Percentiles rank a stretch among this genome's conserved stretches.
Evolutionary conservation across 2,888 invertebrate species (phyloP).

Genomic region (Meandrusa payeni): DNA sequence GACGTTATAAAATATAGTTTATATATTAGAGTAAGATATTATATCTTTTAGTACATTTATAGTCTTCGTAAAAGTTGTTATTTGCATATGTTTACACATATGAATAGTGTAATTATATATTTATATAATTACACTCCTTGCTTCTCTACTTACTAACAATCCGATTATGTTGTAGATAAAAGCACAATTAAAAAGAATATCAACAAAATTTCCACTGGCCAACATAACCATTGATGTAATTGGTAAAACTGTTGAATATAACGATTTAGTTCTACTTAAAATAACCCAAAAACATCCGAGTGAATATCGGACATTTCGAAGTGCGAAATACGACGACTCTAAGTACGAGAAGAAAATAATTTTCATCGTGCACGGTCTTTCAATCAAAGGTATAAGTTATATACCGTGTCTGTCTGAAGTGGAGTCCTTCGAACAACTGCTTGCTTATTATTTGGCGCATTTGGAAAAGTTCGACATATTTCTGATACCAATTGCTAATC

Average conservation of each 20-base stretch:
- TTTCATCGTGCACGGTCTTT: slow-evolving; percentile 63
- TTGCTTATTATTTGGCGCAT: slow-evolving; percentile 49
- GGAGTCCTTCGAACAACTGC: slow-evolving; percentile 35
- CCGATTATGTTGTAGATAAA: slow-evolving; percentile 45
- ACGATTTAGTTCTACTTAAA: slow-evolving; percentile 55
- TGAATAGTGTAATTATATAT: too few species aligned
- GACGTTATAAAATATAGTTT: too few species aligned
- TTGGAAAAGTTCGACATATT: slow-evolving; percentile 65
- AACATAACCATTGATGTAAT: slow-evolving; percentile 45
- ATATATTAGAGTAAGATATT: too few species aligned
- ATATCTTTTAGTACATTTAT: too few species aligned
- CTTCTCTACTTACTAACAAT: too few species aligned
- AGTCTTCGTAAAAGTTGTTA: too few species aligned
- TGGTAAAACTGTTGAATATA: slow-evolving; percentile 55
- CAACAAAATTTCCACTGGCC: slow-evolving; percentile 34
- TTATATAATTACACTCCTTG: too few species aligned
- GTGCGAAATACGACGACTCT: slow-evolving; percentile 48
- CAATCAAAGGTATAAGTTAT: slow-evolving; percentile 42
- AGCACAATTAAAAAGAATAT: slow-evolving; percentile 36
- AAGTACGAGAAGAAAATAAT: slow-evolving; percentile 56
- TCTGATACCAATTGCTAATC: slow-evolving; percentile 65
- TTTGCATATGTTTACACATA: too few species aligned
- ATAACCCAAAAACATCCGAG: slow-evolving; percentile 28
- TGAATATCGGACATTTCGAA: slow-evolving; percentile 42
- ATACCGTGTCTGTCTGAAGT: slow-evolving; percentile 33